Percentiles rank a stretch among this genome's conserved stretches.
Conservation (phyloP, 1,140 invertebrate species). For the Aphelinus atriplicis region DNA sequence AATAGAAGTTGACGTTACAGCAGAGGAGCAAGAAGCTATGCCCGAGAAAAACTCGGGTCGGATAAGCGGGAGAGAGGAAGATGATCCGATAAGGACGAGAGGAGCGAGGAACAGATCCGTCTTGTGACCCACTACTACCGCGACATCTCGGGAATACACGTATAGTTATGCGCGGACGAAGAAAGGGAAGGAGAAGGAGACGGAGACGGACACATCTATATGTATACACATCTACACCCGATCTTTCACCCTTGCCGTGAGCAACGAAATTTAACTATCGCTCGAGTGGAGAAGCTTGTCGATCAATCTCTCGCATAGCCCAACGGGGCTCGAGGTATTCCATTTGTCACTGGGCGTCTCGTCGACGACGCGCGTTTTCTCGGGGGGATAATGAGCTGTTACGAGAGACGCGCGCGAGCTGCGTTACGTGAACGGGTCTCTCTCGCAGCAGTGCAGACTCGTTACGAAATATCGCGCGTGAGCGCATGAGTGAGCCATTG, state of each 20-base stretch:
- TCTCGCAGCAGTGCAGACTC: neutral
- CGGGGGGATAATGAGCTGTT: conserved; percentile 34
- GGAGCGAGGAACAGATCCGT: too few relatives aligned
- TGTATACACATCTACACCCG: neutral
- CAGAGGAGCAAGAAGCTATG: neutral
- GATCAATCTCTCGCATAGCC: conserved; percentile 19
- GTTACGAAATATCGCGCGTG: conserved; percentile 10
- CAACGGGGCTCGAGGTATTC: neutral
- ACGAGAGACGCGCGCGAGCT: neutral
- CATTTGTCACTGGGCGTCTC: conserved; percentile 28
- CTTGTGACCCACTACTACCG: too few relatives aligned
- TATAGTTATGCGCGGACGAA: too few relatives aligned
- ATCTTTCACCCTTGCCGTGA: conserved; percentile 3
- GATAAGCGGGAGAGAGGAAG: neutral
- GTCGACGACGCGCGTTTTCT: neutral
- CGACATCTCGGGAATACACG: too few relatives aligned
- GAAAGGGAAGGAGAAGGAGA: neutral
- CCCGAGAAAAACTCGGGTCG: neutral
- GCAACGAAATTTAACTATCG: conserved; percentile 30
- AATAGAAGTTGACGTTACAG: too few relatives aligned
- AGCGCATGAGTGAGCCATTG: too few relatives aligned
- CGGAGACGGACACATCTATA: neutral
- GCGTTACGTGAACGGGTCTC: neutral
- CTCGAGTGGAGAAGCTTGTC: conserved; percentile 6
- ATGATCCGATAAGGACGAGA: conserved; percentile 1